A percentile compares a stretch with the other conserved stretches of the same genome.
Evolutionary conservation across 2,113 vertebrate species (phyloP).

Genomic region (Chionomys nivalis): DNA sequence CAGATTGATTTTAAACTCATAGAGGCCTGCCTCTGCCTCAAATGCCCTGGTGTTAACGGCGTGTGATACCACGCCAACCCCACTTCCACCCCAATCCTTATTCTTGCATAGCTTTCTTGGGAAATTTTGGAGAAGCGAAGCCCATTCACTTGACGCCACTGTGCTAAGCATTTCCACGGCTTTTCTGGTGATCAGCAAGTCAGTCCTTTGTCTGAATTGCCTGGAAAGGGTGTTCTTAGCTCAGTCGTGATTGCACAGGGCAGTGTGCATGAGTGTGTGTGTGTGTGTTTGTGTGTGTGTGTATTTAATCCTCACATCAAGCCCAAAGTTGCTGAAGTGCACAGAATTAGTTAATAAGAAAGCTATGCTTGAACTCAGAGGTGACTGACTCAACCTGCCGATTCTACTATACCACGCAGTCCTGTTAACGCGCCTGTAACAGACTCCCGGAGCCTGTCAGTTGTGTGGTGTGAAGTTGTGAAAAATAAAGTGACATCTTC

Average conservation of each 20-base stretch:
- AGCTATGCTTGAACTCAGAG: background rate
- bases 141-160: background rate
- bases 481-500: background rate
- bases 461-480: background rate
- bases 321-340: background rate
- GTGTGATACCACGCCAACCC: background rate
- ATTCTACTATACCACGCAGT: background rate
- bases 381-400: background rate
- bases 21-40: background rate
- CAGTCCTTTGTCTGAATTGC: too few relatives aligned
- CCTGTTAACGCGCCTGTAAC: background rate
- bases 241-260: background rate
- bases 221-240: background rate
- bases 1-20: background rate
- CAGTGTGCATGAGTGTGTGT: background rate
- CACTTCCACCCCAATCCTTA: background rate
- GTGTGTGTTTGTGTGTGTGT: fast-evolving
- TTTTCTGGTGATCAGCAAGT: background rate
- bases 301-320: background rate
- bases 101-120: background rate
- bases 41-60: background rate
- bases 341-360: background rate
- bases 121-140: background rate
- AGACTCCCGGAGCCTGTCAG: background rate
- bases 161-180: background rate